These are phyloP conservation scores for Henricia sp. DNA, from an alignment of 53 echinoderm and acorn worm genomes.

Conservation along the genomic window DNA sequence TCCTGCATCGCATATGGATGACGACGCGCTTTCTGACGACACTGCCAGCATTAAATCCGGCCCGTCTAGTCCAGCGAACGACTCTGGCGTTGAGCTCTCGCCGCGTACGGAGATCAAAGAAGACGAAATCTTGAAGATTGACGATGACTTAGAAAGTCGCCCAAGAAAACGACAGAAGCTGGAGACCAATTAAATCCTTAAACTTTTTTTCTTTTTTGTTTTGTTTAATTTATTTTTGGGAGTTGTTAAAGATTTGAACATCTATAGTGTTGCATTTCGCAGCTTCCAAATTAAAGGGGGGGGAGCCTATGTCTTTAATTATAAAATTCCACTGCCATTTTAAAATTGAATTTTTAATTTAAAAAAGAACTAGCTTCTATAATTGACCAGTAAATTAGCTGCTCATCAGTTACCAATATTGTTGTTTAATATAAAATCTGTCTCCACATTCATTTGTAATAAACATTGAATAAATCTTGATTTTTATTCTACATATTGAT, in stretches of 20 bases:
- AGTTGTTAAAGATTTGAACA: neutral
- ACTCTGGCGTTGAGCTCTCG: conserved; percentile 3
- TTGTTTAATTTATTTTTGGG: neutral
- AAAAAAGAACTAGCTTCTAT: too few relatives aligned
- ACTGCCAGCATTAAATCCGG: neutral
- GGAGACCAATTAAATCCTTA: conserved; percentile 11
- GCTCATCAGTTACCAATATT: too few relatives aligned
- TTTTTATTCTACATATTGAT: too few relatives aligned
- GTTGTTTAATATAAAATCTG: too few relatives aligned
- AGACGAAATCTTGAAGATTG: neutral
- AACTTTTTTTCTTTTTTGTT: neutral
- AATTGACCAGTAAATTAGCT: too few relatives aligned
- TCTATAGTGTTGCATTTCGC: neutral
- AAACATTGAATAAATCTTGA: too few relatives aligned
- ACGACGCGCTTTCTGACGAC: neutral
- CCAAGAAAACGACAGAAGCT: conserved; percentile 14
- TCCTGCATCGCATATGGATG: neutral
- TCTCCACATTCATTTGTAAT: too few relatives aligned
- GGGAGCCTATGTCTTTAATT: too few relatives aligned
- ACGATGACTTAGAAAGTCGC: neutral
- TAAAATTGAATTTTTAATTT: too few relatives aligned
- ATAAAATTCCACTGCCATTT: too few relatives aligned
- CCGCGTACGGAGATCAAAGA: neutral
- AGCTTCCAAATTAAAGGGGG: too few relatives aligned
- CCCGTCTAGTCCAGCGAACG: neutral